These are phyloP conservation scores for Camponotus pennsylvanicus DNA, from an alignment of 1,140 invertebrate species.

Conservation along the genomic window DNA sequence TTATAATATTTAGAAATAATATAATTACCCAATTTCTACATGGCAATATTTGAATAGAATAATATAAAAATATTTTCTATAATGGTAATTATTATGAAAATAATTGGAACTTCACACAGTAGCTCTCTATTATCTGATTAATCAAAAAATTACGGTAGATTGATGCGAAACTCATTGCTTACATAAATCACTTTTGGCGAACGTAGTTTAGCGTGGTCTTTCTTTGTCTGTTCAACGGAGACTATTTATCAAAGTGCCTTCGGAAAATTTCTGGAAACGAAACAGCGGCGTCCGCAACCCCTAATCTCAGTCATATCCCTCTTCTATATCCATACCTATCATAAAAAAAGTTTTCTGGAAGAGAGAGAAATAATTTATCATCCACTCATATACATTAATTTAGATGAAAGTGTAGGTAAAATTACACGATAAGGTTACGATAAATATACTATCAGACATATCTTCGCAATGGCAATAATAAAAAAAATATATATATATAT, in stretches of 20 bases:
- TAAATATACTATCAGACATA: not conserved
- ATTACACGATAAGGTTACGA: not conserved
- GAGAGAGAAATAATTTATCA: conserved; percentile 17
- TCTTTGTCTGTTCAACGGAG: not conserved
- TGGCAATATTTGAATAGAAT: no score
- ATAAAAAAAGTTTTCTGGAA: not conserved
- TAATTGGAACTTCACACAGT: not conserved
- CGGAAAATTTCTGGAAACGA: conserved; percentile 31
- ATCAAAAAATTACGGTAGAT: conserved; percentile 18
- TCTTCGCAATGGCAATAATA: not conserved
- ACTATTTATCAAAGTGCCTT: conserved; percentile 54
- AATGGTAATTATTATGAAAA: not conserved
- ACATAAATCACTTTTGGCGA: conserved; percentile 56
- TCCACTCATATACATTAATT: not conserved
- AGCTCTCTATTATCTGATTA: conserved; percentile 10
- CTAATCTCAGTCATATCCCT: not conserved
- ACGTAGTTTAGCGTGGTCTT: not conserved
- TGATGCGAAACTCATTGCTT: conserved; percentile 6
- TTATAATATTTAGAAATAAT: no score
- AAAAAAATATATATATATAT: not conserved
- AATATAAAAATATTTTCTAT: not conserved
- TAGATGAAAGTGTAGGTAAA: not conserved
- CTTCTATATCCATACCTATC: conserved; percentile 18
- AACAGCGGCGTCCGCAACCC: not conserved
- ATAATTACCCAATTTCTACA: no score